A percentile compares a stretch with the other conserved stretches of the same genome.
Evolutionary conservation across 2,113 vertebrate species (phyloP).

Genomic region (Callospermophilus lateralis): DNA sequence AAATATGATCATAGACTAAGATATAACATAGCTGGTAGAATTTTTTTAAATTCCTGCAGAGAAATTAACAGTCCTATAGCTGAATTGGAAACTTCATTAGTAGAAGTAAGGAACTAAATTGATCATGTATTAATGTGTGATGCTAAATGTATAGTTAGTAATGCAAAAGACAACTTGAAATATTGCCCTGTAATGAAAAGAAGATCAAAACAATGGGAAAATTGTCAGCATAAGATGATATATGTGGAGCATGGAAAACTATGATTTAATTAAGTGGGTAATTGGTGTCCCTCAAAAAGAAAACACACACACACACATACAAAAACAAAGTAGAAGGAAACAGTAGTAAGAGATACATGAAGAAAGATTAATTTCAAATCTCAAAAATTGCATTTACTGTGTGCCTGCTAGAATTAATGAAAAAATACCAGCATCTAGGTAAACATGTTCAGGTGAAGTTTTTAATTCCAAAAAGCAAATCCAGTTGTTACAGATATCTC

Average conservation of each 20-base stretch:
- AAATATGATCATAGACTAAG: not conserved
- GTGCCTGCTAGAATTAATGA: not conserved
- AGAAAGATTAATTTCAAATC: not conserved
- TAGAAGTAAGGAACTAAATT: not conserved
- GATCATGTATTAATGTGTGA: too few relatives aligned
- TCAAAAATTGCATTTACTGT: not conserved
- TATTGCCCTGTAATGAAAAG: not conserved
- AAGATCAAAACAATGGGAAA: not conserved
- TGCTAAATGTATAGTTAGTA: not conserved
- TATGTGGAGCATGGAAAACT: not conserved
- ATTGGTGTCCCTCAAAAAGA: not conserved
- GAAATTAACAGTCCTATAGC: not conserved
- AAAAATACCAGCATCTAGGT: not conserved
- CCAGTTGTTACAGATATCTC: not conserved
- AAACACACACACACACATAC: not conserved
- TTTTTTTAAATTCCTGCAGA: not conserved
- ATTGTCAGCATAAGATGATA: not conserved
- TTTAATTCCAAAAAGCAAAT: slow-evolving; percentile 11
- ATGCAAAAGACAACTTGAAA: not conserved
- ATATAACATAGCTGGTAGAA: not conserved
- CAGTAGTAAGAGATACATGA: not conserved
- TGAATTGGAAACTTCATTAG: not conserved
- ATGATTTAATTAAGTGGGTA: too few relatives aligned
- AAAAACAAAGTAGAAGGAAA: not conserved
- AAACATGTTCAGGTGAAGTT: not conserved